Base-by-base conservation (phyloP, 2,797 vertebrate species). In the Catharus ustulatus region DNA sequence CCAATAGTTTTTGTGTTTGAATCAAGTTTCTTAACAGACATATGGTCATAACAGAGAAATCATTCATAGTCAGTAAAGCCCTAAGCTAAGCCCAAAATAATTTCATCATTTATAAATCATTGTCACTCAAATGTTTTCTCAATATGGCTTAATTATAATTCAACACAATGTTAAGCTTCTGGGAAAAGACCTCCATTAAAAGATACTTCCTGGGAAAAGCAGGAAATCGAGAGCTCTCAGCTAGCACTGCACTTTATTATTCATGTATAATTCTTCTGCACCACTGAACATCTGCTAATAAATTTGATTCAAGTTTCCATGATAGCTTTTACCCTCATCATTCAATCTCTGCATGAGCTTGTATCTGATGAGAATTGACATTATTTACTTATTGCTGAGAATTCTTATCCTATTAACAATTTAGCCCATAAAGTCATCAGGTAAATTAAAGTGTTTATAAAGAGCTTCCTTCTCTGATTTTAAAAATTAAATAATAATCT, bases 221-320 rank as follows among this genome's bases (percentile, higher is more conserved):
- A 20, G 76, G 79, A 96, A 96, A 96, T 84, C 22, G 26, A 96
- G 85, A 96, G 77, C 91, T 96, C 87, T 92, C 93, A 84, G 84
- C 76, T 94, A 92, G 54, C 82, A 91, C 23, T 68, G 46, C 84
- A 73, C 54, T 97, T 96, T 93, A 95, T 94, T 96, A 97, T 97
- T 97, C 94, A 94, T 52, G 79, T 94, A 72, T 89, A 93, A 96
- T 90, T 97, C 87, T 96, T 92, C 89, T 93, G 86, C 87, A 91
- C 69, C 78, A 51, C 86, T 90, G 95, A 98, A 97, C 97, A 97
- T 97, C 97, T 97, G 97, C 76, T 97, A 96, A 97, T 96, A 97
- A 96, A 97, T 97, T 94, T 96, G 90, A 96, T 95, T 98, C 93
- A 87, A 89, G 91, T 95, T 95, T 97, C 74, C n/a, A 36, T 71